Percentiles rank a stretch among this genome's conserved stretches.
Evolutionary conservation across 2,888 invertebrate genomes (phyloP).

Genomic region (Parnassius mnemosyne): DNA sequence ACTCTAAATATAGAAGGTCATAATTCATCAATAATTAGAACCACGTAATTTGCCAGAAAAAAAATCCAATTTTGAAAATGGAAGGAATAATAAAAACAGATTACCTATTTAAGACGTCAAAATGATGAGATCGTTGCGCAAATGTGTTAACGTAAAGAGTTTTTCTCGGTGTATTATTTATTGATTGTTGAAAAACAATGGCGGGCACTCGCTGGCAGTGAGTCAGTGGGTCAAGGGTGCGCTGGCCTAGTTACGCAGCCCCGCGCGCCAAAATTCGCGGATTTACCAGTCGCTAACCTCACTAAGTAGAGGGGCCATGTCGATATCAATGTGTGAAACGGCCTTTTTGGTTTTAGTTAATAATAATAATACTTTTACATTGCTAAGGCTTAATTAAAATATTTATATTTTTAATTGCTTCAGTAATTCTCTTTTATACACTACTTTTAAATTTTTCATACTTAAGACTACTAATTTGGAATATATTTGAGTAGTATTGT

Average conservation of each 20-base stretch:
- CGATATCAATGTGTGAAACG: conserved; percentile 23
- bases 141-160: conserved; percentile 61
- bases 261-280: conserved; percentile 76
- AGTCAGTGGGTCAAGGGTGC: conserved; percentile 79
- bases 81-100: conserved; percentile 32
- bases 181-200: conserved; percentile 80
- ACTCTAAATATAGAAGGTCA: conserved; percentile 54
- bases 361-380: no score
- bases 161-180: conserved; percentile 75
- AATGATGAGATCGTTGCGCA: conserved; percentile 59
- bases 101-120: conserved; percentile 36
- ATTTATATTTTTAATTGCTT: no score
- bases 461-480: no score
- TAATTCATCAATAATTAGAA: conserved; percentile 50
- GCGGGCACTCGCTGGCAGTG: conserved; percentile 73
- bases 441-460: no score
- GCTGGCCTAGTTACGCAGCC: conserved; percentile 71
- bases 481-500: no score
- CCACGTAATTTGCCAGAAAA: neutral
- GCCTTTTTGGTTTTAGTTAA: neutral
- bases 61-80: conserved; percentile 11
- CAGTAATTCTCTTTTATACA: no score
- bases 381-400: no score
- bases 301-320: conserved; percentile 49
- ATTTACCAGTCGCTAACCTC: conserved; percentile 72